A percentile compares a stretch with the other conserved stretches of the same genome.
Conservation (phyloP, 2,888 invertebrate species). For the Drosophila silvestris region DNA sequence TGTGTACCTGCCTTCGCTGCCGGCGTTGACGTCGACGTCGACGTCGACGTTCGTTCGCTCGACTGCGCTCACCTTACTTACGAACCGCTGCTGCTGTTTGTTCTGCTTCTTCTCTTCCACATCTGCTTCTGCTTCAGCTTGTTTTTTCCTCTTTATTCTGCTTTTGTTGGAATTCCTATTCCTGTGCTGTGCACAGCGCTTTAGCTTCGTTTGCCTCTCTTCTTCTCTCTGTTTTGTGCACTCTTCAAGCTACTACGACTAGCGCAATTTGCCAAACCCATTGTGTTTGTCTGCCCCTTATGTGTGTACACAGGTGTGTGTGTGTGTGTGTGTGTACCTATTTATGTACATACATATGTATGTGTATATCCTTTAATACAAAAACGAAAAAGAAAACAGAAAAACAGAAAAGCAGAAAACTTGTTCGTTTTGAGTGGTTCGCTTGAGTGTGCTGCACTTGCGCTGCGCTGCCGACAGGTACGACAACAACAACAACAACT, state of each 20-base stretch:
- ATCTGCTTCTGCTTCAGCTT: constrained; percentile 7
- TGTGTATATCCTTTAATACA: constrained; percentile 57
- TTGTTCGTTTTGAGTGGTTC: constrained; percentile 49
- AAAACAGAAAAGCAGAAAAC: constrained; percentile 15
- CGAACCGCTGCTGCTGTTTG: constrained; percentile 9
- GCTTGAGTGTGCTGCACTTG: constrained; percentile 71
- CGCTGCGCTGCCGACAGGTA: constrained; percentile 67
- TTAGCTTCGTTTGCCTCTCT: constrained; percentile 19
- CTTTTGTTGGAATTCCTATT: constrained; percentile 65
- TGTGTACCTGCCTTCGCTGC: constrained; percentile 52
- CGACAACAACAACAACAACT: constrained; percentile 19
- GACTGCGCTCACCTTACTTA: constrained; percentile 48
- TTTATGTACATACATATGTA: constrained; percentile 11
- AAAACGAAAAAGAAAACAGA: constrained; percentile 16
- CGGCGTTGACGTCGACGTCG: constrained; percentile 27
- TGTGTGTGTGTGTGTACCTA: constrained; percentile 5
- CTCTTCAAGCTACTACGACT: constrained; percentile 36
- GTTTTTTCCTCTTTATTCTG: constrained; percentile 13
- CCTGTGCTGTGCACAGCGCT: constrained; percentile 32
- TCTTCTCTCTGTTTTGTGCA: constrained; percentile 25
- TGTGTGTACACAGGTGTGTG: constrained; percentile 6
- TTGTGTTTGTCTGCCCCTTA: constrained; percentile 59
- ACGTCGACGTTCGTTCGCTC: constrained; percentile 41
- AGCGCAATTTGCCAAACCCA: constrained; percentile 64
- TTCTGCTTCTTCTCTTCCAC: constrained; percentile 7